Evolutionary conservation across 2,888 invertebrate species (phyloP).

Genomic region (Omphaloscelis lunosa): DNA sequence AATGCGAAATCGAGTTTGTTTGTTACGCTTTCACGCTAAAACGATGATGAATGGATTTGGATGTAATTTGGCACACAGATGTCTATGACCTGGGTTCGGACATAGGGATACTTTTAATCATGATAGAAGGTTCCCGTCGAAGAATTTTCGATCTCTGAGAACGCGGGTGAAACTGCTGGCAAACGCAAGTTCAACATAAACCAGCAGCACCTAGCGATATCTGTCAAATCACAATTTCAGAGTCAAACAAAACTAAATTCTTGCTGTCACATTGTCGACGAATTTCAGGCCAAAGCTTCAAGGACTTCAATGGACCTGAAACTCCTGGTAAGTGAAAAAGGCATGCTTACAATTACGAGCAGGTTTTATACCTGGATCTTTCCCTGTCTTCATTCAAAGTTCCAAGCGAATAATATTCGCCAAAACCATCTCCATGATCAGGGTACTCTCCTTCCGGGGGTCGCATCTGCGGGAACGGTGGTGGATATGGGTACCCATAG

Average conservation of each 20-base stretch:
- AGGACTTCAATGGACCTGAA: not conserved
- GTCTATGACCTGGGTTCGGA: too few relatives aligned
- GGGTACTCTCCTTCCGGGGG: constrained; percentile 76
- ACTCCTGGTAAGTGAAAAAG: not conserved
- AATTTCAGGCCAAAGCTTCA: not conserved
- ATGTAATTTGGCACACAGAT: too few relatives aligned
- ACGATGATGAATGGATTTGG: too few relatives aligned
- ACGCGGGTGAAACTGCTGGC: too few relatives aligned
- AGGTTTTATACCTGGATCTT: constrained; percentile 54
- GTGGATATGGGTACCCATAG: constrained; percentile 79
- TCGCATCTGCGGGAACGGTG: constrained; percentile 74
- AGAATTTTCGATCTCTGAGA: too few relatives aligned
- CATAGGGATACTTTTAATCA: too few relatives aligned
- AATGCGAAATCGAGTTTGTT: too few relatives aligned
- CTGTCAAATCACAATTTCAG: not conserved
- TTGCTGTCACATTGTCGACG: not conserved
- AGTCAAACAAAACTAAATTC: not conserved
- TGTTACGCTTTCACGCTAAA: too few relatives aligned
- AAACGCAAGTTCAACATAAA: not conserved
- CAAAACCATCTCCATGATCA: constrained; percentile 85
- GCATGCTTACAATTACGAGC: not conserved
- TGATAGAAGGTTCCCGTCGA: too few relatives aligned
- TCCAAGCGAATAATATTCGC: constrained; percentile 81
- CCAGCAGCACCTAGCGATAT: not conserved
- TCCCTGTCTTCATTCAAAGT: constrained; percentile 74